Percentiles rank a stretch among this genome's conserved stretches.
Evolutionary conservation across 2,113 vertebrate species (phyloP).

Genomic region (Triplophysa rosa): DNA sequence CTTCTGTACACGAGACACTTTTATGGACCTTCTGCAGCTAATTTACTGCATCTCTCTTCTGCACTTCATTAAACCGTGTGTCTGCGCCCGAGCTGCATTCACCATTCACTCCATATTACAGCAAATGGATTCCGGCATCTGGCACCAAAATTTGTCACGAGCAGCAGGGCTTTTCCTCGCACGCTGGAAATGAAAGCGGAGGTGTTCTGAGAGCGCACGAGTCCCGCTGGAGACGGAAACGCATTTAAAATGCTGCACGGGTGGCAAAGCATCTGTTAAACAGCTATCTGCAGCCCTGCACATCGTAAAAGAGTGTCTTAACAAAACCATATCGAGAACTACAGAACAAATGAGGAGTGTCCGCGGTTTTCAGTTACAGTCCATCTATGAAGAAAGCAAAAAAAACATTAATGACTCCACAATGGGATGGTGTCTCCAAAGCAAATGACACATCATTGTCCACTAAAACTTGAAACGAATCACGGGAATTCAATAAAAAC

Average conservation of each 20-base stretch:
- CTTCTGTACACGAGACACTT: conserved; percentile 8
- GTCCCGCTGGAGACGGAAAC: not conserved
- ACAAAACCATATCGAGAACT: not conserved
- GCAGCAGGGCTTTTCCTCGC: not conserved
- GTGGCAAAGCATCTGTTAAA: not conserved
- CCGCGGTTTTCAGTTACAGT: too few relatives aligned
- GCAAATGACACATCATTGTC: conserved; percentile 8
- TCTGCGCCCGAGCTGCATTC: not conserved
- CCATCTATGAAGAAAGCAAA: too few relatives aligned
- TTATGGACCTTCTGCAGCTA: conserved; percentile 17
- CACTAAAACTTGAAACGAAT: not conserved
- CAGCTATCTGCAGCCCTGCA: conserved; percentile 2
- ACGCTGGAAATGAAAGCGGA: not conserved
- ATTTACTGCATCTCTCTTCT: conserved; percentile 5
- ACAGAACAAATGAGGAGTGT: too few relatives aligned
- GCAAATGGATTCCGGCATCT: conserved; percentile 24
- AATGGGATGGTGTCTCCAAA: not conserved
- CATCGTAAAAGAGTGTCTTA: not conserved
- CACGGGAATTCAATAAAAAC: not conserved
- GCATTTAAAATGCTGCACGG: not conserved
- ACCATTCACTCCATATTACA: conserved; percentile 3
- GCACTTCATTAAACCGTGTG: conserved; percentile 20
- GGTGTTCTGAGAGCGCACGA: not conserved
- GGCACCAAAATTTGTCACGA: conserved; percentile 16
- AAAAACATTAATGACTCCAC: not conserved